Percentiles rank a stretch among this genome's conserved stretches.
phyloP scores from a whole-genome alignment of 2,888 invertebrate species.

The Pollenia amentaria region DNA sequence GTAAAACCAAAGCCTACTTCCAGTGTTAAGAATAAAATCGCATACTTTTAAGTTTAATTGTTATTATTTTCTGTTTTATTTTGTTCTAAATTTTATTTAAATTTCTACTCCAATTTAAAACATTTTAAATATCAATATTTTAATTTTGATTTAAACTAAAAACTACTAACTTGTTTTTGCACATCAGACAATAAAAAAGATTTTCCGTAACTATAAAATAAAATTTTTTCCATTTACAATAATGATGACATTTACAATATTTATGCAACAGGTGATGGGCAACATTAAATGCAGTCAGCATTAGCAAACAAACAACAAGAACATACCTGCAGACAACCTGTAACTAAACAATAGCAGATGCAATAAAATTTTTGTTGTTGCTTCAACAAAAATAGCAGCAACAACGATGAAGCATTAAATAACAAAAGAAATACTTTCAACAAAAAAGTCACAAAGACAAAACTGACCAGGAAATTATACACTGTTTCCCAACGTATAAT shows the following conservation, averaged over 20 bases:
- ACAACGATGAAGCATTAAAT: slow-evolving; percentile 1
- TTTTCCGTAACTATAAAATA: slow-evolving; percentile 59
- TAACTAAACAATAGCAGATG: slow-evolving; percentile 44
- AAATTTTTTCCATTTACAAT: slow-evolving; percentile 60
- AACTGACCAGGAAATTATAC: slow-evolving; percentile 14
- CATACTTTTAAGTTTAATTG: neutral
- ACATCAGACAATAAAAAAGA: slow-evolving; percentile 13
- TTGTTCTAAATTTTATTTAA: neutral
- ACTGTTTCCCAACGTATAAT: slow-evolving; percentile 32
- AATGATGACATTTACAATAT: slow-evolving; percentile 72
- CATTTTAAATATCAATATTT: neutral
- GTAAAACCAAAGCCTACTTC: neutral
- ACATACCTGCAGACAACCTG: slow-evolving; percentile 54
- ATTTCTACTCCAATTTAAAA: neutral
- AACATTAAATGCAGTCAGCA: slow-evolving; percentile 12
- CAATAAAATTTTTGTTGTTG: too few relatives aligned
- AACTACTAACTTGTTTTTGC: neutral
- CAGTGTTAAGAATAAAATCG: neutral
- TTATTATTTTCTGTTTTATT: neutral
- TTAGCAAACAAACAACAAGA: slow-evolving; percentile 7
- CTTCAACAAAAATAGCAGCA: neutral
- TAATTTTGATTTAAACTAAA: neutral
- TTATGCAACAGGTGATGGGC: slow-evolving; percentile 67
- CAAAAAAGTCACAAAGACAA: slow-evolving; percentile 42
- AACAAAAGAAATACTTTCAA: neutral